Evolutionary conservation across 2,888 invertebrate species (phyloP).

Genomic region (Pterostichus madidus): DNA sequence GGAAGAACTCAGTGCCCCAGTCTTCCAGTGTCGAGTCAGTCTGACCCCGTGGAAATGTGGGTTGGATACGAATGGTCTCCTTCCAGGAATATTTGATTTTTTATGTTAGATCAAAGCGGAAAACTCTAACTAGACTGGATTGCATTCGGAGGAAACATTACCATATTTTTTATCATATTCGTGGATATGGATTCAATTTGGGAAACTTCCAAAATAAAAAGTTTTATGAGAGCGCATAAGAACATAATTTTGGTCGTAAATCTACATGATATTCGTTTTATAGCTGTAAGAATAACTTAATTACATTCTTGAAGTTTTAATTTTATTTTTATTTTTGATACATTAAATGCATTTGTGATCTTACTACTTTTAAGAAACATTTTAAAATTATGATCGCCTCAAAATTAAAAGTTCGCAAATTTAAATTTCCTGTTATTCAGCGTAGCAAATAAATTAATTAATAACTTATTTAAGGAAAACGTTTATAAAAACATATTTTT

Average conservation of each 20-base stretch:
- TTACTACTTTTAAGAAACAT: too few species aligned
- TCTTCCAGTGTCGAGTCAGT: too few species aligned
- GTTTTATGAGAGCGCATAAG: slow-evolving; percentile 10
- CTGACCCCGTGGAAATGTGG: neutral
- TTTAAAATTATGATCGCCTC: too few species aligned
- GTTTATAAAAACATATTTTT: too few species aligned
- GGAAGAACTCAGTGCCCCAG: neutral
- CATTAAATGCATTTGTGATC: too few species aligned
- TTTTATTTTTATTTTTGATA: neutral
- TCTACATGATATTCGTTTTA: neutral
- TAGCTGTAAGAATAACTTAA: too few species aligned
- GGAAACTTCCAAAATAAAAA: slow-evolving; percentile 28
- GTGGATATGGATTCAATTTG: slow-evolving; percentile 27
- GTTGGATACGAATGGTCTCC: neutral
- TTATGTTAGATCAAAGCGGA: neutral
- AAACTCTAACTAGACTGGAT: slow-evolving; percentile 13
- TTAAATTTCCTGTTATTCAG: too few species aligned
- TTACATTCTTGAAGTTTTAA: neutral
- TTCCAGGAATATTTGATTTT: slow-evolving; percentile 7
- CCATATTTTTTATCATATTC: slow-evolving; percentile 5
- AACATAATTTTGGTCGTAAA: slow-evolving; percentile 3
- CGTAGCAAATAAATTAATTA: too few species aligned
- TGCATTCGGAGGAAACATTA: slow-evolving; percentile 23
- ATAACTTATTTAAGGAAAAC: too few species aligned
- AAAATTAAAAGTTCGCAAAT: too few species aligned